Base-by-base conservation (phyloP, 1,140 invertebrate genomes). In the Drosophila kanapiae region DNA sequence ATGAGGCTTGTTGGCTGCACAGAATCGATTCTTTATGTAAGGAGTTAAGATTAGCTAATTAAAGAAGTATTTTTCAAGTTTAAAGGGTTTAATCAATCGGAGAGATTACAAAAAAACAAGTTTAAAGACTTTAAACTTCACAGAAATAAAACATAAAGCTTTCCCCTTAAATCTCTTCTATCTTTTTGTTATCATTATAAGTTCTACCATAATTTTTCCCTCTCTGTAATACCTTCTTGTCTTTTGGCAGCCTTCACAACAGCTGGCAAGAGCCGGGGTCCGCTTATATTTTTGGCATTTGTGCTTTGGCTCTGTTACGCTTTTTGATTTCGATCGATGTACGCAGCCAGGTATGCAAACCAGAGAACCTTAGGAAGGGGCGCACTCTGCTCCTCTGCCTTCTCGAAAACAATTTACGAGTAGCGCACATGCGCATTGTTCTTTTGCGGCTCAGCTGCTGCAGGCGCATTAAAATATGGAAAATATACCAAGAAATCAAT, bases 271-370 rank as follows among this genome's bases (percentile, higher is more conserved):
- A 75, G 70, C 75, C 67, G 82, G 48, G 54, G 49, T 56, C 76
- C 60, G 76, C 71, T 78, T 82, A 69, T 80, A 86, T 88, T 78
- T 88, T 88, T 80, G 84, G 84, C 80, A 87, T 87, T 88, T 78
- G 62, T 80, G 77, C 72, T 90, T 90, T 60, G 42, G 72, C 56
- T 68, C 64, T 78, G 84, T 84, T 90, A 90, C 85, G 85, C 85
- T 90, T 84, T 90, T 84, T 88, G 84, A 88, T 84, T 88, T 70
- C 85, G 69, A 88, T 88, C 84, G 84, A 88, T 84, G 80, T 69
- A 82, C 69, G 78, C 82, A 72, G 43, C 65, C 53, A 79, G 53
- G 76, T 84, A 90, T 88, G 80, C 68, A 90, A 84, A 83, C 60
- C 53, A 71, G 45, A 43, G 37, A 56, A 70, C 23, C 48, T 33